Evolutionary conservation across 2,888 invertebrate genomes (phyloP), one percentile per base, ranked within the genome.

Genomic region (Willowsia nigromaculata): DNA sequence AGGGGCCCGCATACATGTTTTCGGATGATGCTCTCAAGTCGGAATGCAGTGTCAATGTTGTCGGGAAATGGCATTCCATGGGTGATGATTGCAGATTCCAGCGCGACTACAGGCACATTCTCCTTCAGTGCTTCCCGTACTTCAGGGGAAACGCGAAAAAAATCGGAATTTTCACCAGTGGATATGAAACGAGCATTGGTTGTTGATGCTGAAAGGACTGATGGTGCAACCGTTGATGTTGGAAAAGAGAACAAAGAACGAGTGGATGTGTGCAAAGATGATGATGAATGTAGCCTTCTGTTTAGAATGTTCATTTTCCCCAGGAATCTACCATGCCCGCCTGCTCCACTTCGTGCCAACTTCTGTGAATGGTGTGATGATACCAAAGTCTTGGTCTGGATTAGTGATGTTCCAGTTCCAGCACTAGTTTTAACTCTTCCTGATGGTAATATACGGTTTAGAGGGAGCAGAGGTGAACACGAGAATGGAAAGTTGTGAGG

Each of bases 31-130:
- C 96, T 94, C 94, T 99, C 98, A 0, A 99, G 97, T 93, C 96
- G 95, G 56, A 96, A 89, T 4, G 99, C 99, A 43, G 98, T 98
- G 92, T 96, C 95, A 76, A 98, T 94, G 94, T 99, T 99, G 81
- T 96, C 95, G 0, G 99, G 99, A 94, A 96, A 97, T 0, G 99
- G 99, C 97, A 99, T 98, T 59, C 99, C 99, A 94, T 99, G 99
- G 0, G 99, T 99, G 90, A 99, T 97, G 91, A 99, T 98, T 0
- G 99, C 98, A 7, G 99, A 98, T 95, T 99, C 99, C 92, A 99
- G 94, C 1, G 99, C 99, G 22, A 99, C 98, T 89, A 99, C 95
- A 9, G 99, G 97, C 91, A 95, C 94, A 37, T 95, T 94, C 71
- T 94, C 94, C 82, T 94, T 94, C 92, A 97, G 94, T 7, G 97